A percentile compares a stretch with the other conserved stretches of the same genome.
These are phyloP conservation scores for Orthonychiurus folsomi DNA, from an alignment of 2,888 invertebrate genomes.

Conservation along the genomic window DNA sequence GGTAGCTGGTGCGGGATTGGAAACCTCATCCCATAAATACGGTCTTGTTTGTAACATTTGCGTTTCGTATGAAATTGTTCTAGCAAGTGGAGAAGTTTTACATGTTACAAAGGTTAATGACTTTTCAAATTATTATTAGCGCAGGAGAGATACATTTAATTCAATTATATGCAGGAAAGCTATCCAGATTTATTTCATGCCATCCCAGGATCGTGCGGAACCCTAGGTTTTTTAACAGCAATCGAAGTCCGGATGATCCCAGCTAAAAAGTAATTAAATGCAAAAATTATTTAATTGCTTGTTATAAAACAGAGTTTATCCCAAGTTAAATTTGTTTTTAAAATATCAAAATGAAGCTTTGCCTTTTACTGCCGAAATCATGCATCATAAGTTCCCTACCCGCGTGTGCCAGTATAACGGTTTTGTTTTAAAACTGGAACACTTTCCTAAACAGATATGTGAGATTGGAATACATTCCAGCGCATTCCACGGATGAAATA, in stretches of 20 bases:
- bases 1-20: not conserved
- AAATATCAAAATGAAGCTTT: too few species aligned
- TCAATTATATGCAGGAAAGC: not conserved
- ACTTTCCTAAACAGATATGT: too few species aligned
- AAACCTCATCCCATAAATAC: not conserved
- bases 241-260: not conserved
- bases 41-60: not conserved
- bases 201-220: not conserved
- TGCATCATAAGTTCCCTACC: too few species aligned
- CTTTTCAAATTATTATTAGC: not conserved
- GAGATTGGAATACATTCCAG: not conserved
- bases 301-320: not conserved
- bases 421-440: too few species aligned
- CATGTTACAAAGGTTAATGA: not conserved
- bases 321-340: not conserved
- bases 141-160: not conserved
- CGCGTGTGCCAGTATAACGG: too few species aligned
- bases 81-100: not conserved
- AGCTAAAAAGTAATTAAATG: not conserved
- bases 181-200: not conserved
- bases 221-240: not conserved
- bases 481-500: not conserved
- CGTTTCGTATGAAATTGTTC: not conserved
- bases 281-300: not conserved
- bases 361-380: too few species aligned